These are phyloP conservation scores for Pterocles burchelli DNA, from an alignment of 2,113 vertebrate genomes.

Conservation along the genomic window DNA sequence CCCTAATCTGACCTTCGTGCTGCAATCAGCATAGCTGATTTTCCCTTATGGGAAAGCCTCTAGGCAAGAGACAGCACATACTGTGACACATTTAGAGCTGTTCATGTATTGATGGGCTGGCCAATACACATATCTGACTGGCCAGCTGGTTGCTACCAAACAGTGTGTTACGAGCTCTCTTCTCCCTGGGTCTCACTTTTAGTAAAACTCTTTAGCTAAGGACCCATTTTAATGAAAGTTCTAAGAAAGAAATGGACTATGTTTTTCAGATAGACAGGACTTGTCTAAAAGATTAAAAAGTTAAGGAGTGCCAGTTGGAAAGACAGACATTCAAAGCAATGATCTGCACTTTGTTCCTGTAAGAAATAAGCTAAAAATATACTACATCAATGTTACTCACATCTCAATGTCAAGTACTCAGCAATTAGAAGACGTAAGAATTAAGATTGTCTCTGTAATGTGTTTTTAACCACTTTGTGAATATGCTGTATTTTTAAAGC, in stretches of 20 bases:
- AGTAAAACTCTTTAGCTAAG: background rate
- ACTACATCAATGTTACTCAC: background rate
- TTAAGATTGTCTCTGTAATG: background rate
- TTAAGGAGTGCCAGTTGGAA: background rate
- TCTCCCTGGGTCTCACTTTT: background rate
- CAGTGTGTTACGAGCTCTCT: background rate
- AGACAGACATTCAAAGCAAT: background rate
- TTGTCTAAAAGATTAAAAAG: background rate
- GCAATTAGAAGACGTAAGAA: background rate
- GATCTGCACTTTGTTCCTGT: background rate
- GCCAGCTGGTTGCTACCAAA: background rate
- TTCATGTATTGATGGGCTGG: background rate
- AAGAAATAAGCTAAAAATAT: conserved; percentile 12
- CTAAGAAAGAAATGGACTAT: background rate
- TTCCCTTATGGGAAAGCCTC: background rate
- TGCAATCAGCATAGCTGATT: background rate
- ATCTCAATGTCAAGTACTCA: background rate
- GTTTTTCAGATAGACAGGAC: background rate
- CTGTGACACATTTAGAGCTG: background rate
- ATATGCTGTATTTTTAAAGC: background rate
- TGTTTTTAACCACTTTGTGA: background rate
- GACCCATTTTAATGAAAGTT: background rate
- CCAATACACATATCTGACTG: background rate
- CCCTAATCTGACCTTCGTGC: background rate
- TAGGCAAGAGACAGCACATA: background rate